Percentiles rank a stretch among this genome's conserved stretches.
These are phyloP conservation scores for Coracias cyanogaster DNA, from an alignment of 2,797 vertebrate species.

Conservation along the genomic window DNA sequence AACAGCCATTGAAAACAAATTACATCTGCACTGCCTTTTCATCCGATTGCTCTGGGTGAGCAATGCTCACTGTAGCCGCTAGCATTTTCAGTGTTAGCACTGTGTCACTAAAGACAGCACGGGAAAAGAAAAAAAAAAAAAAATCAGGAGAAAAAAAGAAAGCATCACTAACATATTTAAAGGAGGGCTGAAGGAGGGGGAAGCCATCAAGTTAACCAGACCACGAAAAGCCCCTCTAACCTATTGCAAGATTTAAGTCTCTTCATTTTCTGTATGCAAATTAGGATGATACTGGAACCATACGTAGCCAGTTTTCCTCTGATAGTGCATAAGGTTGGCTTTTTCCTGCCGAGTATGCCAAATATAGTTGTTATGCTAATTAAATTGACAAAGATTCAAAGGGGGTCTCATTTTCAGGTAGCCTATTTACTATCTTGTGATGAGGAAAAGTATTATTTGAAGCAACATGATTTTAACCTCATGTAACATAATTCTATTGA, in stretches of 20 bases:
- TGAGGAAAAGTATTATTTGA: constrained; percentile 48
- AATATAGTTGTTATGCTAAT: constrained; percentile 15
- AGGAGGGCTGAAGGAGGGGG: constrained; percentile 16
- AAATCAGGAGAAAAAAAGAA: not conserved
- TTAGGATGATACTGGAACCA: not conserved
- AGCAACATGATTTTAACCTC: constrained; percentile 38
- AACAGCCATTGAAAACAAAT: constrained; percentile 99
- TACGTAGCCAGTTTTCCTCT: not conserved
- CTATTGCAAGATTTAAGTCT: not conserved
- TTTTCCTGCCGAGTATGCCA: not conserved
- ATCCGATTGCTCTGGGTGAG: constrained; percentile 96
- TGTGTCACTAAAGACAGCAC: constrained; percentile 85
- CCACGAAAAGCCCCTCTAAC: not conserved
- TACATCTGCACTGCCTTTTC: constrained; percentile 99
- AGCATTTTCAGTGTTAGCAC: constrained; percentile 81
- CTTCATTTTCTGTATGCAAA: not conserved
- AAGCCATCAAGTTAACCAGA: constrained; percentile 59
- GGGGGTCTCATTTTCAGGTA: not conserved
- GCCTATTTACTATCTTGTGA: constrained; percentile 47
- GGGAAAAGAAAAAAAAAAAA: constrained; percentile 43
- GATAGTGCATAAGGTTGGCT: fast-evolving
- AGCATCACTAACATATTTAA: constrained; percentile 67
- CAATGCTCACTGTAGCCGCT: constrained; percentile 90
- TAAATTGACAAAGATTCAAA: constrained; percentile 33
- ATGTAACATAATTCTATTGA: constrained; percentile 47